phyloP scores from a whole-genome alignment of 2,113 vertebrate species.

The Junco hyemalis region DNA sequence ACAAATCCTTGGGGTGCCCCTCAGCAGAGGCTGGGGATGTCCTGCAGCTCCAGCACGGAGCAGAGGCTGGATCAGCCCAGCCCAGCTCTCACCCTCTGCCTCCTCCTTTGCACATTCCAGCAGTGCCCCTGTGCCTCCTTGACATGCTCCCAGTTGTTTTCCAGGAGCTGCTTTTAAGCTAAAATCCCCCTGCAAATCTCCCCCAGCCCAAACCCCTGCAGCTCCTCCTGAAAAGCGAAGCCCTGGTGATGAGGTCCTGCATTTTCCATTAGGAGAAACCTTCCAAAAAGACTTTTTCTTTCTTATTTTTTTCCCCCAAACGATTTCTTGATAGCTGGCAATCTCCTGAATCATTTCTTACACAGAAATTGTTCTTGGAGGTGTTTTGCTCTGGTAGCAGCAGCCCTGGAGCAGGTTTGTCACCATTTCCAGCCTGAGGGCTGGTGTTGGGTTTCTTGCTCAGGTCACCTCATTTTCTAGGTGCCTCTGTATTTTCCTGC shows the following conservation, averaged over 20 bases:
- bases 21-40: not conserved
- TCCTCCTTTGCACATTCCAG: not conserved
- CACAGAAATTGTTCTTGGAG: not conserved
- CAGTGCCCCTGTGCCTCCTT: not conserved
- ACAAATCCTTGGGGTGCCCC: not conserved
- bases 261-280: not conserved
- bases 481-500: not conserved
- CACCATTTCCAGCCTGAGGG: not conserved
- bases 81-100: not conserved
- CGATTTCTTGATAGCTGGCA: not conserved
- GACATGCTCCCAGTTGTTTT: not conserved
- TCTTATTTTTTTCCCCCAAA: not conserved
- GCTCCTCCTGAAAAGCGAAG: not conserved
- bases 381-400: not conserved
- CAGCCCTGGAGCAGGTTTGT: not conserved
- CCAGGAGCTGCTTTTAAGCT: slow-evolving; percentile 32
- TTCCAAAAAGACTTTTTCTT: not conserved
- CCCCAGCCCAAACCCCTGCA: not conserved
- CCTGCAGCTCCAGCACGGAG: not conserved
- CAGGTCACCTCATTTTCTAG: not conserved
- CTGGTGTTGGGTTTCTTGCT: not conserved
- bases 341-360: not conserved
- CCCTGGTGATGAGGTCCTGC: not conserved
- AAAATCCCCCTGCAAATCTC: not conserved
- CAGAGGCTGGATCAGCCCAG: not conserved